Evolutionary conservation across 2,113 vertebrate genomes (phyloP), one percentile per base, ranked within the genome.

Genomic region (Nematolebias whitei): DNA sequence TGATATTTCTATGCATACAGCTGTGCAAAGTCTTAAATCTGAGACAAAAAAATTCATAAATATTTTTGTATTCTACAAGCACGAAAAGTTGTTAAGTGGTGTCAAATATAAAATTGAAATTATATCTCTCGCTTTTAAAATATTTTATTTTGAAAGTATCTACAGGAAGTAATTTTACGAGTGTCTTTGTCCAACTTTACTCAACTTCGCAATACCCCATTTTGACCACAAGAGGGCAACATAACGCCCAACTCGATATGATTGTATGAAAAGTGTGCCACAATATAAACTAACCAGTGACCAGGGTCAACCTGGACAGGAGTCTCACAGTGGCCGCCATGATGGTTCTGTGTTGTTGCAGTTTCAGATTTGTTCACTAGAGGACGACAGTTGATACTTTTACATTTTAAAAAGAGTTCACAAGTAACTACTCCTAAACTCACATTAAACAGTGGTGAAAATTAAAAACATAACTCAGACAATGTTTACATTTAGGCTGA

Each of bases 301-400:
- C 92, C 51, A 93, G 65, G 0, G 93, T 85, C 83, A 94, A 74
- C 78, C 86, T 87, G 63, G 92, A 92, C 22, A 83, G 59, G 0
- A 94, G 87, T 49, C 93, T 85, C 2, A 62, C 24, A 50, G 89
- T 1, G 10, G 90, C 76, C 84, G 90, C 89, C 91, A 92, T 91
- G 70, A 49, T 22, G 9, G 39, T 47, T 68, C 2, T 2, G 2
- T 80, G n/a, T 76, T 82, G 14, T n/a, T 61, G 78, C 53, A 68
- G 19, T 69, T 54, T 2, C 13, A 0, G 0, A 5, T 51, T 55
- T 12, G 1, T 24, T 79, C 88, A 1, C 49, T 2, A 38, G 79
- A 11, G 15, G 79, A 79, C 48, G 20, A 24, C 18, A 12, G 5
- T 2, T 26, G 1, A 24, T 26, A 7, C n/a, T n/a, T n/a, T n/a